Percentiles rank a stretch among this genome's conserved stretches.
These are phyloP conservation scores for Agrypnus murinus DNA, from an alignment of 2,888 invertebrate species.

Conservation along the genomic window DNA sequence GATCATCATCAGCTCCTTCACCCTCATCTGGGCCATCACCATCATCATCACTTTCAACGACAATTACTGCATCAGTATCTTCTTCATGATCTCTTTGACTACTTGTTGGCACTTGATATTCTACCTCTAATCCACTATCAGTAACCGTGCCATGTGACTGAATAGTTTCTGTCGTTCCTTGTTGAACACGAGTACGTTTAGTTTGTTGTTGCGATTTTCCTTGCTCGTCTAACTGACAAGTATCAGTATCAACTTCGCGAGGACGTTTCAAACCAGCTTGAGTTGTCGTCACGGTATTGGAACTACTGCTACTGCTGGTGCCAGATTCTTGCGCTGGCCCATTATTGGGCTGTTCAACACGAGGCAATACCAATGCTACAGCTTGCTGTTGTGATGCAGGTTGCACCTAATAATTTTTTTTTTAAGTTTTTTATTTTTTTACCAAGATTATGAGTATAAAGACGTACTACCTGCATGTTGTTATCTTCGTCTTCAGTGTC, in stretches of 20 bases:
- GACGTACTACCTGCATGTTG: constrained; percentile 62
- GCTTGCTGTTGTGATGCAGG: constrained; percentile 75
- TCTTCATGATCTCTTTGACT: constrained; percentile 91
- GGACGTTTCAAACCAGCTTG: constrained; percentile 78
- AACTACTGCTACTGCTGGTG: constrained; percentile 75
- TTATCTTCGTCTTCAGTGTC: constrained; percentile 73
- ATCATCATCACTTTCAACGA: constrained; percentile 87
- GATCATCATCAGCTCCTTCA: constrained; percentile 73
- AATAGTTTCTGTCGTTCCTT: constrained; percentile 52
- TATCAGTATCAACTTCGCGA: constrained; percentile 75
- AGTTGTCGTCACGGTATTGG: constrained; percentile 80
- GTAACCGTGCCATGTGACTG: constrained; percentile 62
- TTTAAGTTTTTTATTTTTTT: background rate
- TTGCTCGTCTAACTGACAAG: constrained; percentile 71
- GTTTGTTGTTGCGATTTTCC: constrained; percentile 69
- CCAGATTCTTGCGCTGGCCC: constrained; percentile 66
- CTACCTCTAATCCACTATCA: constrained; percentile 80
- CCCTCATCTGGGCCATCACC: constrained; percentile 74
- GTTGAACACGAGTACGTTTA: constrained; percentile 74
- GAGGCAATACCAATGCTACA: constrained; percentile 82
- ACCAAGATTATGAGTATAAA: no score
- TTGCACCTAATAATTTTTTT: constrained; percentile 53
- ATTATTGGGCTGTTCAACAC: constrained; percentile 79
- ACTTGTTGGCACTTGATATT: constrained; percentile 90
- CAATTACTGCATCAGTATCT: constrained; percentile 78